A percentile compares a stretch with the other conserved stretches of the same genome.
Conservation (phyloP, 2,797 vertebrate species). For the Prionace glauca region DNA sequence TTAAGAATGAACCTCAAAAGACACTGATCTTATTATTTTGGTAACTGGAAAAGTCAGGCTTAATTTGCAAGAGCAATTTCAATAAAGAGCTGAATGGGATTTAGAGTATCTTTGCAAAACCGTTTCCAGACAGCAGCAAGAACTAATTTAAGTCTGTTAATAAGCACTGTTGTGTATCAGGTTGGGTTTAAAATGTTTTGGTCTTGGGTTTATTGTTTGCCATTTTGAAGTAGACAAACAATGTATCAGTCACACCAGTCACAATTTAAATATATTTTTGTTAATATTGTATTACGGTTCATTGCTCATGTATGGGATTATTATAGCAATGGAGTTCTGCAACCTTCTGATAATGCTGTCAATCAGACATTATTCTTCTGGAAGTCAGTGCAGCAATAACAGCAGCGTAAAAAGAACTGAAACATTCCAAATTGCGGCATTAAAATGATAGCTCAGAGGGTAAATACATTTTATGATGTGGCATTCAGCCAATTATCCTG, state of each 20-base stretch:
- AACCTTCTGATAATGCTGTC: constrained; percentile 22
- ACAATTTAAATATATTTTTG: background rate
- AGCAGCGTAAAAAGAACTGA: background rate
- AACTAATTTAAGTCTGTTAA: background rate
- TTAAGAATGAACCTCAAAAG: background rate
- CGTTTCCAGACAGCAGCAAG: background rate
- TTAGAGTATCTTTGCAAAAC: constrained; percentile 2
- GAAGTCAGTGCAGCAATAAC: background rate
- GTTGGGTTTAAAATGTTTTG: background rate
- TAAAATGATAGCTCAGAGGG: background rate
- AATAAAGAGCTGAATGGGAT: background rate
- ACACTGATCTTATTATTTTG: background rate
- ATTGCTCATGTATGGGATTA: background rate
- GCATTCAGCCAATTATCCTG: too few relatives aligned
- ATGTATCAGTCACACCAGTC: background rate
- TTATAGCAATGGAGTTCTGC: constrained; percentile 25
- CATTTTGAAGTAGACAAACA: background rate
- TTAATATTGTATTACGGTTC: background rate
- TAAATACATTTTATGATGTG: background rate
- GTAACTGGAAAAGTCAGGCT: background rate
- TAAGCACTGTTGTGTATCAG: background rate
- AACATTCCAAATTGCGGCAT: too few relatives aligned
- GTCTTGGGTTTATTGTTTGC: background rate
- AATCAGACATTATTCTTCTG: background rate
- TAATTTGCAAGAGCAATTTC: constrained; percentile 10